Evolutionary conservation across 2,113 vertebrate species (phyloP).

Genomic region (Pachyramphus minor): DNA sequence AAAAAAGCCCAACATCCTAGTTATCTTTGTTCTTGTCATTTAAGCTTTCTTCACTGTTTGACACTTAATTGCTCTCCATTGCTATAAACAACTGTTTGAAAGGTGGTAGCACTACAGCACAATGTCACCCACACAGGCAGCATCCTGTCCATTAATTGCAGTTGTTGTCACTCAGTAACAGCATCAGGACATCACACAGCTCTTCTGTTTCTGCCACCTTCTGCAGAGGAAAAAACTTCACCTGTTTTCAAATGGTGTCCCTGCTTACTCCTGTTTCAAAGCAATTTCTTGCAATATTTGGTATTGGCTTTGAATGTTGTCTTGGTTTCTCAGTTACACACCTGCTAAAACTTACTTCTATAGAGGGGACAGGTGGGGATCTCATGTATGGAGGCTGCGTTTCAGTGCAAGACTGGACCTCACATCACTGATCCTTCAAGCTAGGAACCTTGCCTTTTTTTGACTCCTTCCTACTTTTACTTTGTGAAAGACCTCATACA

Average conservation of each 20-base stretch:
- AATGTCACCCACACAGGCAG: not conserved
- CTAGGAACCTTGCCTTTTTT: not conserved
- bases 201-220: not conserved
- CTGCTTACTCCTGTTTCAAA: not conserved
- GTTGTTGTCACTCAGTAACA: not conserved
- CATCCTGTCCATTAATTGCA: not conserved
- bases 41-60: not conserved
- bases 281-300: not conserved
- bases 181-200: not conserved
- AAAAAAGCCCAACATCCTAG: not conserved
- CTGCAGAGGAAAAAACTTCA: not conserved
- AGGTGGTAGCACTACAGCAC: not conserved
- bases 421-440: not conserved
- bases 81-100: not conserved
- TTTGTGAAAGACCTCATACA: not conserved
- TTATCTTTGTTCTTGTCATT: not conserved
- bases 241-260: too few relatives aligned
- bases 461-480: not conserved
- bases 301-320: not conserved
- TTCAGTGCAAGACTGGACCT: not conserved
- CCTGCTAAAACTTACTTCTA: not conserved
- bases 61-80: not conserved
- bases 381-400: not conserved
- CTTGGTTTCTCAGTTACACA: not conserved
- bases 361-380: accelerated